Evolutionary conservation across 2,888 invertebrate genomes (phyloP).

Genomic region (Pheosia tremula): DNA sequence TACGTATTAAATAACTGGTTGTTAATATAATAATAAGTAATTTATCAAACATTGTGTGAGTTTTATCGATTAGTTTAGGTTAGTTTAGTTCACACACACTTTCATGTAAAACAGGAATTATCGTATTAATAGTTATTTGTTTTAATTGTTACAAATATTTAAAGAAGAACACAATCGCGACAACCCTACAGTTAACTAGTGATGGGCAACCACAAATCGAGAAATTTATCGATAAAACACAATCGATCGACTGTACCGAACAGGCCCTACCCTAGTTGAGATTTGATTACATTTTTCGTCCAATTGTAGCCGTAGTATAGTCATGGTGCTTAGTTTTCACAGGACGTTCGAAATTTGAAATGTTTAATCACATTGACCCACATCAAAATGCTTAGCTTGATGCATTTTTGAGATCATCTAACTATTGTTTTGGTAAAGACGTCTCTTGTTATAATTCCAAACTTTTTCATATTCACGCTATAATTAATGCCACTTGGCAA

Average conservation of each 20-base stretch:
- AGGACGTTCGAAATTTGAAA: slow-evolving; percentile 40
- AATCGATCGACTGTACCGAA: slow-evolving; percentile 61
- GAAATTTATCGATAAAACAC: slow-evolving; percentile 37
- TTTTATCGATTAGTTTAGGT: slow-evolving; percentile 19
- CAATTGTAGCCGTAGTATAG: slow-evolving; percentile 74
- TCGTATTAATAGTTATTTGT: not conserved
- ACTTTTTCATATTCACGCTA: not conserved
- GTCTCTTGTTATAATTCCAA: not conserved
- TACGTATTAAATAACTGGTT: not conserved
- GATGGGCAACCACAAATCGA: slow-evolving; percentile 29
- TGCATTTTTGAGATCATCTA: slow-evolving; percentile 10
- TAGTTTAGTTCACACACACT: too few species aligned
- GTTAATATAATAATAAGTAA: not conserved
- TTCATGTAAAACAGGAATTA: slow-evolving; percentile 11
- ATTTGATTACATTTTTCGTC: slow-evolving; percentile 76
- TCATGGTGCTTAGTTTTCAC: slow-evolving; percentile 71
- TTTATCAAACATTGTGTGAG: not conserved
- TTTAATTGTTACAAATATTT: not conserved
- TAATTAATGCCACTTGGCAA: not conserved
- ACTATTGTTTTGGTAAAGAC: not conserved
- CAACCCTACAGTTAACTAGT: slow-evolving; percentile 28
- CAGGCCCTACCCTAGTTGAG: slow-evolving; percentile 60
- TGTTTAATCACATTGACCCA: slow-evolving; percentile 19
- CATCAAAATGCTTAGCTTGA: slow-evolving; percentile 37
- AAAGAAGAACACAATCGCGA: slow-evolving; percentile 12